Evolutionary conservation across 2,797 vertebrate genomes (phyloP), one percentile per base, ranked within the genome.

Genomic region (Poecilia gillii): DNA sequence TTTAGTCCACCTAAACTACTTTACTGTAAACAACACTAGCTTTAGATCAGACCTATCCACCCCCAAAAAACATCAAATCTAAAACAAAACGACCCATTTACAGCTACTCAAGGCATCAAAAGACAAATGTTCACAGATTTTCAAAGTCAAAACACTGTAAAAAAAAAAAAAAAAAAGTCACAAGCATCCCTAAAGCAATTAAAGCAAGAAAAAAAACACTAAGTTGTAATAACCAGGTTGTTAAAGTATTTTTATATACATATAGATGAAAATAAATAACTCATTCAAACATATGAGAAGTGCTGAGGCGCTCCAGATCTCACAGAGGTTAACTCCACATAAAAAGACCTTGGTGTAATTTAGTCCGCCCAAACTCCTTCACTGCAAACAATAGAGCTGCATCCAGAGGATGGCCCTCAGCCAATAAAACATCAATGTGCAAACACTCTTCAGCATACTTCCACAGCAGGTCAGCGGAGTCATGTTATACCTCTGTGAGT

Each of bases 331-430:
- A 84, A 82, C 41, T 76, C 73, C 33, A 51, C 55, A 74, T 33
- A 76, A 66, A 66, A 74, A 64, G 82, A 89, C 71, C 82, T 85
- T 28, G 72, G 49, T 80, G 87, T 81, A 80, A 73, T 81, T 87
- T 47, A 80, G 81, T 87, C 89, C 84, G 82, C 89, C 84, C 74
- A 80, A 87, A 86, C 66, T 84, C 77, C 76, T 71, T 57, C 82
- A 73, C 20, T 43, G 87, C 84, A 90, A 93, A 93, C 93, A 93
- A 93, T 85, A 20, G 88, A 88, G 78, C 68, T 77, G 86, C 86
- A 86, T 86, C 82, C 81, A 78, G 59, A 84, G 72, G 64, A 64
- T 86, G 88, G 84, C 85, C 80, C 74, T 13, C 45, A 31, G 81
- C 85, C 86, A 87, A 71, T 12, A 79, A 84, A 81, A 83, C 90